Evolutionary conservation across 2,888 invertebrate species (phyloP).

Genomic region (Agrochola circellaris): DNA sequence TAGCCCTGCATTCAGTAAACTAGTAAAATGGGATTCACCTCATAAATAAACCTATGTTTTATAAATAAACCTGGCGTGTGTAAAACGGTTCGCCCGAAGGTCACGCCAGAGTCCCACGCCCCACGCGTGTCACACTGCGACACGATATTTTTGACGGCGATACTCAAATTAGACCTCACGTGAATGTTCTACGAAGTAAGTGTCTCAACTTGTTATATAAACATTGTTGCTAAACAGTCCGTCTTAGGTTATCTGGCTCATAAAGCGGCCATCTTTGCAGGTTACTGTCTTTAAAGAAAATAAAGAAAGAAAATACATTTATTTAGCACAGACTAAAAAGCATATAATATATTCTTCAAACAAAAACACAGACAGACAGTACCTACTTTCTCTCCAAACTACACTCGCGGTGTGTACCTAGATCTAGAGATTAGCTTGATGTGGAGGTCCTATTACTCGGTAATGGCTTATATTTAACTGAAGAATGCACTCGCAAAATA

Average conservation of each 20-base stretch:
- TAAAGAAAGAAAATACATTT: too few relatives aligned
- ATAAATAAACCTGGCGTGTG: conserved; percentile 42
- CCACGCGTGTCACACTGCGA: conserved; percentile 42
- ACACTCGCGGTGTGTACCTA: not conserved
- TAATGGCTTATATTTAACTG: conserved; percentile 1
- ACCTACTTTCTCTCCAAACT: not conserved
- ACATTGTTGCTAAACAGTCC: not conserved
- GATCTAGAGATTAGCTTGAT: not conserved
- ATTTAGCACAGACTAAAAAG: too few relatives aligned
- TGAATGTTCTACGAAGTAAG: conserved; percentile 13
- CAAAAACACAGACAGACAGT: too few relatives aligned
- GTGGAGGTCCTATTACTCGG: not conserved
- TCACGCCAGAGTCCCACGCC: conserved; percentile 30
- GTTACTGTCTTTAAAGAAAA: too few relatives aligned
- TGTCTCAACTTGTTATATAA: not conserved
- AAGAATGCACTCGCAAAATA: conserved; percentile 2
- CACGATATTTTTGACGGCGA: conserved; percentile 37
- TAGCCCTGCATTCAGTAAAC: not conserved
- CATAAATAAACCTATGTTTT: conserved; percentile 21
- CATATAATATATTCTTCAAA: too few relatives aligned
- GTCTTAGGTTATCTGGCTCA: not conserved
- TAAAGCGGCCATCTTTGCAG: not conserved
- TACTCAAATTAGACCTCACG: conserved; percentile 42
- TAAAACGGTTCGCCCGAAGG: conserved; percentile 34
- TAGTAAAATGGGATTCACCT: conserved; percentile 10